Conservation (phyloP, 2,113 vertebrate species). For the Phodopus roborovskii region DNA sequence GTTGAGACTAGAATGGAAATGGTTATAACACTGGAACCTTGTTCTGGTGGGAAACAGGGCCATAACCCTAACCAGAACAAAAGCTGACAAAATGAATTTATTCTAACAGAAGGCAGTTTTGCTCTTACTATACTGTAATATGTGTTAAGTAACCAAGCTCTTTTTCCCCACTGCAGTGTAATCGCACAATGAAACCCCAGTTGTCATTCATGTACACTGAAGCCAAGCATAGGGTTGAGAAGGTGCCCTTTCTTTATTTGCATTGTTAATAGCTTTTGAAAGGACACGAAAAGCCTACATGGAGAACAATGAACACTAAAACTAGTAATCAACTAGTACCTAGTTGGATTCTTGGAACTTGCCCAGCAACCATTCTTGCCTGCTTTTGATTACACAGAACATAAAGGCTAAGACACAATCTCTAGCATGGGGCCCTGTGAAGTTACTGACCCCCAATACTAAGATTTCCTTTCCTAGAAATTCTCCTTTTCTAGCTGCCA, state of each 20-base stretch:
- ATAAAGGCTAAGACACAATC: not conserved
- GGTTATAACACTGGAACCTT: not conserved
- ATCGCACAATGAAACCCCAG: constrained; percentile 55
- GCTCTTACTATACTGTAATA: not conserved
- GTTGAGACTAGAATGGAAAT: not conserved
- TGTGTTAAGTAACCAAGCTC: not conserved
- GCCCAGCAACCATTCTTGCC: not conserved
- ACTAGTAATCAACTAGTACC: not conserved
- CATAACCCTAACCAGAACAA: constrained; percentile 38
- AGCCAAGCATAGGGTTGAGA: constrained; percentile 11
- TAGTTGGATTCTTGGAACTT: not conserved
- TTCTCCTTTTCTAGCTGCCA: not conserved
- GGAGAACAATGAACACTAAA: not conserved
- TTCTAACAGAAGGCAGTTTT: not conserved
- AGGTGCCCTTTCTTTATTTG: constrained; percentile 55
- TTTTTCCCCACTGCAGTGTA: constrained; percentile 54
- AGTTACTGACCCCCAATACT: not conserved
- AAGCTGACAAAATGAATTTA: constrained; percentile 27
- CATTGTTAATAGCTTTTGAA: constrained; percentile 48
- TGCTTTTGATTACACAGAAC: not conserved
- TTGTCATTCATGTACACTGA: constrained; percentile 59
- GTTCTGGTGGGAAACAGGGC: not conserved
- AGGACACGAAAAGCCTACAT: constrained; percentile 21
- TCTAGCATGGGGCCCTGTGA: not conserved
- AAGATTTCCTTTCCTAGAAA: not conserved